A percentile compares a stretch with the other conserved stretches of the same genome.
phyloP scores from a whole-genome alignment of 2,113 vertebrate genomes.

The Dipodomys stephensi region DNA sequence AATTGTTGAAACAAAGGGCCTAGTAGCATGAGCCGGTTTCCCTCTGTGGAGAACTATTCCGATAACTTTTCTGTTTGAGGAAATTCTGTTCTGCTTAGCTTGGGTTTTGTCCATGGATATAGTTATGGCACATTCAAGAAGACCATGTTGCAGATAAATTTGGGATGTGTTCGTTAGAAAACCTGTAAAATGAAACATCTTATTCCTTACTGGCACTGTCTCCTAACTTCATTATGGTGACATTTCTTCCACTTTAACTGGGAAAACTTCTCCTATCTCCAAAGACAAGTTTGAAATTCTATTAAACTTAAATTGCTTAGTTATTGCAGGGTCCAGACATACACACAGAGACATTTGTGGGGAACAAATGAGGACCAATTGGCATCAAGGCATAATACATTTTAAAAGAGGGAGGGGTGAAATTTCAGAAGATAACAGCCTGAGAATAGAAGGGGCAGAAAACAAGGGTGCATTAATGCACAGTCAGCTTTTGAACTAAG shows the following conservation, averaged over 20 bases:
- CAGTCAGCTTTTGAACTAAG: constrained; percentile 42
- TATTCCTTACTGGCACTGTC: constrained; percentile 46
- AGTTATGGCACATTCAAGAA: not conserved
- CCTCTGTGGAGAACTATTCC: not conserved
- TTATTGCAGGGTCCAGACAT: not conserved
- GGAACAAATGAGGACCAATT: not conserved
- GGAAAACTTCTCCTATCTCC: constrained; percentile 46
- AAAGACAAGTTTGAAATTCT: constrained; percentile 72
- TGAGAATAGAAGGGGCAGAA: not conserved
- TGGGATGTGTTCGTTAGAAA: constrained; percentile 60
- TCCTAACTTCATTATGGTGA: constrained; percentile 77
- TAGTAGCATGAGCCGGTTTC: not conserved
- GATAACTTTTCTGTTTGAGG: not conserved
- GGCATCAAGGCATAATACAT: constrained; percentile 2
- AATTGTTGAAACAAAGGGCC: constrained; percentile 51
- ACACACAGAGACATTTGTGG: not conserved
- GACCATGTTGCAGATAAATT: constrained; percentile 63
- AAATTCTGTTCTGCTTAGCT: not conserved
- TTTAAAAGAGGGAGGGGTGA: constrained; percentile 57
- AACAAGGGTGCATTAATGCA: not conserved
- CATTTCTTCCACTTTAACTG: constrained; percentile 51
- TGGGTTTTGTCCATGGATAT: constrained; percentile 10
- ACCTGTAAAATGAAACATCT: constrained; percentile 61
- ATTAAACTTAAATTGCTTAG: constrained; percentile 66
- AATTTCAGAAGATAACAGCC: constrained; percentile 40